Evolutionary conservation across 2,888 invertebrate species (phyloP), one percentile per base, ranked within the genome.

Genomic region (Palloptera scutellata): DNA sequence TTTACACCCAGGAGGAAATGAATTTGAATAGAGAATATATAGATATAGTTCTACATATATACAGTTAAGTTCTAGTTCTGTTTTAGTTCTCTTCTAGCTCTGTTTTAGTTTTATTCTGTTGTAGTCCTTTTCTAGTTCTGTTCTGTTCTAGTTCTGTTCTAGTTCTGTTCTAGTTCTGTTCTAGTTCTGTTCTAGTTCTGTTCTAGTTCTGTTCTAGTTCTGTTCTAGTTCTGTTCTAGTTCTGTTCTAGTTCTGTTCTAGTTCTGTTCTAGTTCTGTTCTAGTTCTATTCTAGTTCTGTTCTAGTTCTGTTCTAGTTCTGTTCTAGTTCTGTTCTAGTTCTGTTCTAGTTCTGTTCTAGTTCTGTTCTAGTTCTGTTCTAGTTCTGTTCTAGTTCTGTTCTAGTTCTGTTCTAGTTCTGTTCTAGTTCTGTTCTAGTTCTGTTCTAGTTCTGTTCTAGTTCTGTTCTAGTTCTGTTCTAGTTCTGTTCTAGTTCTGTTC

Each of bases 311-410:
- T 15, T 52, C 52, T 15, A 19, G 52, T 1, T 52, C 12, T n/a
- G 52, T 52, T 52, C n/a, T 52, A 19, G 15, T 52, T 52, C 52
- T 52, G n/a, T 52, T n/a, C 52, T 15, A 13, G 52, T n/a, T 52
- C 12, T n/a, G 30, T 30, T 30, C 30, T 30, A 30, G 52, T 52
- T 52, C 52, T 52, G 52, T 15, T 51, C 17, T 13, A 17, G 17
- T 12, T 15, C 52, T 52, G 52, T 9, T 52, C 1, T 19, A 17
- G 19, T 12, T 52, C 10, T 9, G 9, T 15, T 52, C 19, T 19
- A 17, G 52, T 52, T 19, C 9, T 4, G 52, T 52, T 15, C 10
- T 52, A 1, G 15, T 52, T 13, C 9, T 1, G 52, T 52, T 52
- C 52, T 10, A 19, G 15, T 52, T 19, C 9, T 1, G 52, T 15